Conservation (phyloP, 2,113 vertebrate species). For the Podilymbus podiceps region DNA sequence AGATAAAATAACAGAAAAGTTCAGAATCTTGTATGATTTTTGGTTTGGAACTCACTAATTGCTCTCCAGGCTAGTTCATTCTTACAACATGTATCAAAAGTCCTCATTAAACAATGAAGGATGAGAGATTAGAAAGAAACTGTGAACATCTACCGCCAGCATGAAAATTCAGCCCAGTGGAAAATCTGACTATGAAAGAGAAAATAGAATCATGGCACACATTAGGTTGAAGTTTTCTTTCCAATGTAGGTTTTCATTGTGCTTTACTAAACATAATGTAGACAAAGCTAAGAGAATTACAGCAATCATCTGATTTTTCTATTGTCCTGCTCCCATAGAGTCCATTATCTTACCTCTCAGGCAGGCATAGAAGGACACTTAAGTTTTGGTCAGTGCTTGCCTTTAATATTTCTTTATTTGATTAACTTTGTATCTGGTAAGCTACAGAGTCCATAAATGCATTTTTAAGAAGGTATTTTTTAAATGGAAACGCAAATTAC, state of each 20-base stretch:
- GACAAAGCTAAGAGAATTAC: neutral
- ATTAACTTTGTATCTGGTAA: neutral
- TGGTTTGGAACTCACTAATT: neutral
- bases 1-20: neutral
- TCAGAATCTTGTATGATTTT: neutral
- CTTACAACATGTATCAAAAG: neutral
- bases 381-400: neutral
- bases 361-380: neutral
- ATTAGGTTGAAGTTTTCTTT: neutral
- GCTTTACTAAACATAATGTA: neutral
- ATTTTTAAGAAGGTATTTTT: neutral
- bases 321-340: neutral
- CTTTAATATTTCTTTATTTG: neutral
- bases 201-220: neutral
- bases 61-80: neutral
- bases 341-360: neutral
- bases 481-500: neutral
- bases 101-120: neutral
- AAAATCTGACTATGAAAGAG: neutral
- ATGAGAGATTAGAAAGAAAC: neutral
- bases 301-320: neutral
- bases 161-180: neutral
- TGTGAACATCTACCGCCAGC: neutral
- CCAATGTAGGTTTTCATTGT: neutral
- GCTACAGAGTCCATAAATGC: neutral